Base-by-base conservation (phyloP, 2,888 invertebrate genomes). In the Creontiades dilutus region DNA sequence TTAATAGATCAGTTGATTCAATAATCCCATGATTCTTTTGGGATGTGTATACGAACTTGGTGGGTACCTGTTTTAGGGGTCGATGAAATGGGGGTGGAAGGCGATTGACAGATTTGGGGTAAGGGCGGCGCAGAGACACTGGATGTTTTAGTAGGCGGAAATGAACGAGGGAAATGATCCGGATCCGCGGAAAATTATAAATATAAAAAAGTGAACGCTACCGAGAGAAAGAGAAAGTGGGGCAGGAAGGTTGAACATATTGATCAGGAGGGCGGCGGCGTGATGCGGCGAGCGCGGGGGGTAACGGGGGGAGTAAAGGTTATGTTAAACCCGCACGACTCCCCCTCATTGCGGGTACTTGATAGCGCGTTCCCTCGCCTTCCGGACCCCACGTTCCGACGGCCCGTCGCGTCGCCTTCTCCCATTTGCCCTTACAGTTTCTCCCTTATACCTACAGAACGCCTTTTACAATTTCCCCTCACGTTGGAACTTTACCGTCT, bases 181-280 rank as follows among this genome's bases (percentile, higher is more conserved):
- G 37, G 37, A 37, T 3, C 61, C n/a, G n/a, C 61, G 61, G 9
- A 9, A 19, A 19, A 78, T 78, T 78, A 78, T 47, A 78, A 78
- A 78, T 52, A 82, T 82, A 75, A 37, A 37, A 86, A 75, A 75
- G 68, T 47, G 86, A 86, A 47, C 75, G 75, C 48, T n/a, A 86
- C 12, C 37, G 19, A 75, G 27, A 75, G 75, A 86, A 86, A 86
- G 75, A 19, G 75, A 86, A 86, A 86, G 86, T 86, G 86, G 86
- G 86, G 75, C 86, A 86, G 85, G 57, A 85, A 85, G 75, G 86
- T 75, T 75, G 86, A 47, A 86, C 86, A 48, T 86, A 86, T 75
- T 75, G 75, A 75, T 86, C 75, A 61, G 23, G 13, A 47, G 75
- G 75, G 86, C 75, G 37, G 75, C 61, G 86, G 16, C 14, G 48